Evolutionary conservation across 2,113 vertebrate genomes (phyloP).

Genomic region (Leptodactylus fuscus): DNA sequence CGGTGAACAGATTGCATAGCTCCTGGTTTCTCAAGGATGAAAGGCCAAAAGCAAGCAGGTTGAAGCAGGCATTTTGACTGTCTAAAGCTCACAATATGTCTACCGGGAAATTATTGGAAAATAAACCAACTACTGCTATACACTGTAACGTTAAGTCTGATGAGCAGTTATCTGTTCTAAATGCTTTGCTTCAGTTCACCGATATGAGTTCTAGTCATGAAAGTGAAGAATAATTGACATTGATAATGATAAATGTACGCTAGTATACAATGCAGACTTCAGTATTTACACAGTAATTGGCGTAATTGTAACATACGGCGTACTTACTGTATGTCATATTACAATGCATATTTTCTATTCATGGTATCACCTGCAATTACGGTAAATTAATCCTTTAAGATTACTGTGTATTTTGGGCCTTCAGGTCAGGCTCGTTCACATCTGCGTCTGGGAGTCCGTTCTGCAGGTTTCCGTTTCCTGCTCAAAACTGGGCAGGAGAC

Average conservation of each 20-base stretch:
- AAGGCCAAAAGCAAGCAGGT: not conserved
- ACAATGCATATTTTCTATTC: not conserved
- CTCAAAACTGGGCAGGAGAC: too few relatives aligned
- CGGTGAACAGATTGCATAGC: not conserved
- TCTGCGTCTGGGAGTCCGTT: too few relatives aligned
- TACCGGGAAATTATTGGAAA: not conserved
- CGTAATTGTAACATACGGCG: not conserved
- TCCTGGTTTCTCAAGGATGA: conserved; percentile 6
- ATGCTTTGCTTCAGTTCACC: not conserved
- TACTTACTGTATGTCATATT: not conserved
- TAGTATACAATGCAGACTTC: not conserved
- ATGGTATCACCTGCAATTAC: too few relatives aligned
- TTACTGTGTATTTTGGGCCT: too few relatives aligned
- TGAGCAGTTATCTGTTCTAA: not conserved
- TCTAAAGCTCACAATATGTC: not conserved
- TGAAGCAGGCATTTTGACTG: not conserved
- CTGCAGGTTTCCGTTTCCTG: too few relatives aligned
- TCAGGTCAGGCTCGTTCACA: too few relatives aligned
- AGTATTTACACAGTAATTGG: not conserved
- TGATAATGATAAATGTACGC: not conserved
- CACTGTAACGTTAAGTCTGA: not conserved
- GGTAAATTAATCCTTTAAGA: not conserved
- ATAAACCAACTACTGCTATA: not conserved
- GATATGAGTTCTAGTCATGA: not conserved
- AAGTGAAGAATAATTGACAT: not conserved